Evolutionary conservation across 2,888 invertebrate genomes (phyloP).

Genomic region (Nephrocerus scutellatus): DNA sequence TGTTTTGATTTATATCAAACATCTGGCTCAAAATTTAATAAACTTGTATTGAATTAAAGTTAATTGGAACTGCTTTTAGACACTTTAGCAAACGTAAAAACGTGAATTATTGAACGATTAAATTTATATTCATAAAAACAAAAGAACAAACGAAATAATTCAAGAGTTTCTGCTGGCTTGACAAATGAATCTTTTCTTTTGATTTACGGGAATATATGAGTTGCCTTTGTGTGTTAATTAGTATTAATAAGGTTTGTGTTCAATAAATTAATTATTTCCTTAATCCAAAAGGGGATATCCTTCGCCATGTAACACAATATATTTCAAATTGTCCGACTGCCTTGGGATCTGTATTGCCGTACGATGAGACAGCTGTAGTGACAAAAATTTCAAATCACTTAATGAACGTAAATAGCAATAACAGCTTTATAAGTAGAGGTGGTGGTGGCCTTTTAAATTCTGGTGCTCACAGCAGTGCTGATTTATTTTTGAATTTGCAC

Average conservation of each 20-base stretch:
- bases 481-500: slow-evolving; percentile 33
- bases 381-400: slow-evolving; percentile 33
- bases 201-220: slow-evolving; percentile 15
- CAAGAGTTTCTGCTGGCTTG: too few relatives aligned
- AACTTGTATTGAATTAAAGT: not conserved
- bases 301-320: slow-evolving; percentile 35
- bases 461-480: slow-evolving; percentile 25
- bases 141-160: too few relatives aligned
- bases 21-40: not conserved
- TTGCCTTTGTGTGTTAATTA: slow-evolving; percentile 15
- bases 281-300: slow-evolving; percentile 34
- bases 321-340: slow-evolving; percentile 35
- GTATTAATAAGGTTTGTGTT: too few relatives aligned
- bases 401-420: slow-evolving; percentile 24
- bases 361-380: slow-evolving; percentile 33
- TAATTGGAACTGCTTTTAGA: too few relatives aligned
- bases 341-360: slow-evolving; percentile 30
- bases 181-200: too few relatives aligned
- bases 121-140: too few relatives aligned
- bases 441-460: slow-evolving; percentile 3
- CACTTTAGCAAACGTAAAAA: too few relatives aligned
- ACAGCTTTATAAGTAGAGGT: not conserved
- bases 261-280: too few relatives aligned
- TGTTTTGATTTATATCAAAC: too few relatives aligned
- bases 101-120: too few relatives aligned